Conservation (phyloP, 1,140 invertebrate genomes). For the Oncopeltus fasciatus region DNA sequence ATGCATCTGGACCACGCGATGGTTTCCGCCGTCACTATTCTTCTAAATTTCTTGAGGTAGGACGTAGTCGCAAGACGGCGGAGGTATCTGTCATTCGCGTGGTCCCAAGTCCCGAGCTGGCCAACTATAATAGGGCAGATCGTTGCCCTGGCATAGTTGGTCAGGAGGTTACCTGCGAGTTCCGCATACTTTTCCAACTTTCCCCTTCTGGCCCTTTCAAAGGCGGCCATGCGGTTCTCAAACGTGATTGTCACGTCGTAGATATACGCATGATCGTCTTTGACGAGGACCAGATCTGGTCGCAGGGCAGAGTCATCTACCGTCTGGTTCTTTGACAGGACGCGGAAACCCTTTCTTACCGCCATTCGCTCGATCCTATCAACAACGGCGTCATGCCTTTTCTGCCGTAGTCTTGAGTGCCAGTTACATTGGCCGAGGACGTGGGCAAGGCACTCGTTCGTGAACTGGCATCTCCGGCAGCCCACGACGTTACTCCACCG, state of each 20-base stretch:
- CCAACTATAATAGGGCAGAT: constrained; percentile 1
- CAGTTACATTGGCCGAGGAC: background rate
- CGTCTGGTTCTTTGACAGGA: constrained; percentile 12
- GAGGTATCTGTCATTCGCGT: background rate
- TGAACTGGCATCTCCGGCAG: constrained; percentile 15
- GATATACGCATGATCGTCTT: constrained; percentile 22
- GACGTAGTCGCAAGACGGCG: background rate
- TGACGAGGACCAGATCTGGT: constrained; percentile 27
- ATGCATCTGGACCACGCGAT: constrained; percentile 26
- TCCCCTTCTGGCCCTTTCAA: constrained; percentile 13
- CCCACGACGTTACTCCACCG: background rate
- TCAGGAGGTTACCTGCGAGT: background rate
- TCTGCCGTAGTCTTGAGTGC: background rate
- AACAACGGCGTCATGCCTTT: background rate
- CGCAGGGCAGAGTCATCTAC: constrained; percentile 18
- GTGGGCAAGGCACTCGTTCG: background rate
- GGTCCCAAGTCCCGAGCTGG: constrained; percentile 6
- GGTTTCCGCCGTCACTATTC: constrained; percentile 23
- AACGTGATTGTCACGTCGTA: constrained; percentile 30
- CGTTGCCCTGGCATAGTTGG: background rate
- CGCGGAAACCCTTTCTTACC: background rate
- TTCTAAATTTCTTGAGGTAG: constrained; percentile 20
- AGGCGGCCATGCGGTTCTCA: constrained; percentile 26
- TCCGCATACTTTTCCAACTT: constrained; percentile 26
- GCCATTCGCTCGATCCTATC: background rate